A percentile compares a stretch with the other conserved stretches of the same genome.
phyloP scores from a whole-genome alignment of 37 sponge, comb jelly and placozoan genomes.

The Axinella damicornis region DNA sequence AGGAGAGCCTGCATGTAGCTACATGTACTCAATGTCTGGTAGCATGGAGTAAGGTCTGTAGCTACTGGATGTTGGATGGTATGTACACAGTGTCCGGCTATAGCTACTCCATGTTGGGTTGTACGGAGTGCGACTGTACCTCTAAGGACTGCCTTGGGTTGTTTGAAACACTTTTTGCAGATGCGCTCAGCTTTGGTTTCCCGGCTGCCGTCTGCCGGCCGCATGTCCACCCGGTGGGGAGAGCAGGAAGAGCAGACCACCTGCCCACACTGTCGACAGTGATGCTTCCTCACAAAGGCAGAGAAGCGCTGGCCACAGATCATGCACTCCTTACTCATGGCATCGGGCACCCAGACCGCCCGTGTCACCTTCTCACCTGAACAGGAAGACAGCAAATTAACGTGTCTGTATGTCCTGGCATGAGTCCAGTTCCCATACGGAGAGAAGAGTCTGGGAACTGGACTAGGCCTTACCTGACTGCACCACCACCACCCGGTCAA shows the following conservation, averaged over 20 bases:
- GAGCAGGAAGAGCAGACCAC: slow-evolving; percentile 86
- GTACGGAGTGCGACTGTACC: too few species aligned
- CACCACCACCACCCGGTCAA: slow-evolving; percentile 32
- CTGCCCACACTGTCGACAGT: slow-evolving; percentile 87
- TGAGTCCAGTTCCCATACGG: neutral
- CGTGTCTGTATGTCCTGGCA: too few species aligned
- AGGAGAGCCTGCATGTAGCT: too few species aligned
- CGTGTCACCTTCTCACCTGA: slow-evolving; percentile 13
- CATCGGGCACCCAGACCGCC: slow-evolving; percentile 88
- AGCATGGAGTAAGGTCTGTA: too few species aligned
- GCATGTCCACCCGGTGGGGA: slow-evolving; percentile 58
- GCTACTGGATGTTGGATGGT: too few species aligned
- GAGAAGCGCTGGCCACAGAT: slow-evolving; percentile 69
- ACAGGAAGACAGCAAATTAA: neutral
- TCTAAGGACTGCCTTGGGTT: neutral
- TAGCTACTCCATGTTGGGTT: too few species aligned
- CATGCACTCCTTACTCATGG: slow-evolving; percentile 73
- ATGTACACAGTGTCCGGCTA: too few species aligned
- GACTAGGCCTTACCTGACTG: slow-evolving; percentile 11
- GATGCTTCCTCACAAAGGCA: slow-evolving; percentile 84
- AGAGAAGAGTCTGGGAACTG: neutral
- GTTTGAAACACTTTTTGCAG: slow-evolving; percentile 73
- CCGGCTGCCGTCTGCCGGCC: neutral
- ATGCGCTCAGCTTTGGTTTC: slow-evolving; percentile 62
- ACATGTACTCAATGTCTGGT: too few species aligned